These are phyloP conservation scores for Archips crataeganus DNA, from an alignment of 2,888 invertebrate species.

Conservation along the genomic window DNA sequence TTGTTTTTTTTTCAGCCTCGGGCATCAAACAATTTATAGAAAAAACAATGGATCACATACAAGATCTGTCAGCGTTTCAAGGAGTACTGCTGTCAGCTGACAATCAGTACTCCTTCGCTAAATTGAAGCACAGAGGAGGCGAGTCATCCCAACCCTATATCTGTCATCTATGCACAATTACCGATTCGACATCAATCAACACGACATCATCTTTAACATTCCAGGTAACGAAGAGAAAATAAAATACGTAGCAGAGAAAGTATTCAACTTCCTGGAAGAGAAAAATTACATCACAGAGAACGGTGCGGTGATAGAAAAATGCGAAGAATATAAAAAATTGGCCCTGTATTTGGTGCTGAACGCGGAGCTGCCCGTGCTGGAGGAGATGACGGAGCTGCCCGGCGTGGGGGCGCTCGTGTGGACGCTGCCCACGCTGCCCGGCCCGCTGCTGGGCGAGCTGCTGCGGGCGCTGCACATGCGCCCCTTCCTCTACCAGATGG, in stretches of 20 bases:
- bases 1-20: neutral
- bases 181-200: too few relatives aligned
- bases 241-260: constrained; percentile 55
- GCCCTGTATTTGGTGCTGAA: constrained; percentile 72
- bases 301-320: constrained; percentile 51
- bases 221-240: constrained; percentile 77
- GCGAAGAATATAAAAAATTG: constrained; percentile 60
- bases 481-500: constrained; percentile 66
- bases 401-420: constrained; percentile 68
- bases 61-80: constrained; percentile 71
- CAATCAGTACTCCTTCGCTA: constrained; percentile 65
- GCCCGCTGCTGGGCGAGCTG: constrained; percentile 73
- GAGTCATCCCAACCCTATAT: constrained; percentile 41
- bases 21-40: neutral
- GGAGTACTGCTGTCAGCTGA: constrained; percentile 72
- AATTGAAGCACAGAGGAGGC: constrained; percentile 72
- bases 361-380: constrained; percentile 65
- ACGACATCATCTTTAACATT: constrained; percentile 44
- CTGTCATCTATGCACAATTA: too few relatives aligned
- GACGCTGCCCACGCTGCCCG: constrained; percentile 71
- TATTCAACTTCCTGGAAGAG: constrained; percentile 62
- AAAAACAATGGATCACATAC: constrained; percentile 67
- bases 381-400: constrained; percentile 64
- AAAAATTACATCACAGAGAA: constrained; percentile 60
- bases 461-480: constrained; percentile 72